phyloP scores from a whole-genome alignment of 2,888 invertebrate species.

The Smittia sp. region DNA sequence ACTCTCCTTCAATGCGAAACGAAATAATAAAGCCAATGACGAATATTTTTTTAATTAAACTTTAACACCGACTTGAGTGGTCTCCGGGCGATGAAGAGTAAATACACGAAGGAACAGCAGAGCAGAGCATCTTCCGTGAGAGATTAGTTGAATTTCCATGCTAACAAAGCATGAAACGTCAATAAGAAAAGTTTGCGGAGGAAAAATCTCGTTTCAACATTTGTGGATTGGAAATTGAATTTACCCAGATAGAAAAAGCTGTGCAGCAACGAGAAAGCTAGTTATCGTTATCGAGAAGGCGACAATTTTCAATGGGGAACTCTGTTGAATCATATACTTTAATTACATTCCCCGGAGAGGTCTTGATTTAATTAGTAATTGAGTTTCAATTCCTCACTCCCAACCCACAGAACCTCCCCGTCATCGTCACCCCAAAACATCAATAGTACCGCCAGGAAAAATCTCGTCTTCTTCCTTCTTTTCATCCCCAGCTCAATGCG shows the following conservation, averaged over 20 bases:
- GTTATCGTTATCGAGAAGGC: too few relatives aligned
- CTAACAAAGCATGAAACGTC: constrained; percentile 9
- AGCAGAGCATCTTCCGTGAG: background rate
- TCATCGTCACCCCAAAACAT: background rate
- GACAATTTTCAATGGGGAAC: background rate
- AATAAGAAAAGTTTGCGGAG: constrained; percentile 11
- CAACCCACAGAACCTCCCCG: too few relatives aligned
- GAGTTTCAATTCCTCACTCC: background rate
- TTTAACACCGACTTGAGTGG: background rate
- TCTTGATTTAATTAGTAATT: background rate
- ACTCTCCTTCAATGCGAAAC: too few relatives aligned
- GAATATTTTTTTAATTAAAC: constrained; percentile 19
- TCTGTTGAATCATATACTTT: background rate
- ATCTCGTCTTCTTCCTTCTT: background rate
- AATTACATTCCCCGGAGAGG: background rate
- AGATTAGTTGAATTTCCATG: background rate
- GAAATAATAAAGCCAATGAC: constrained; percentile 14
- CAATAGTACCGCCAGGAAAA: background rate
- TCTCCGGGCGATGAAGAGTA: background rate
- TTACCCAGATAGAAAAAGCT: background rate
- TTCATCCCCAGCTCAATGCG: background rate
- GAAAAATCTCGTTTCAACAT: background rate
- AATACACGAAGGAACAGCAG: background rate
- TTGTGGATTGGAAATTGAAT: constrained; percentile 5
- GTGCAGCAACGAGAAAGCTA: background rate